Base-by-base conservation (phyloP, 1,140 invertebrate species). In the Medauroidea extradentata region DNA sequence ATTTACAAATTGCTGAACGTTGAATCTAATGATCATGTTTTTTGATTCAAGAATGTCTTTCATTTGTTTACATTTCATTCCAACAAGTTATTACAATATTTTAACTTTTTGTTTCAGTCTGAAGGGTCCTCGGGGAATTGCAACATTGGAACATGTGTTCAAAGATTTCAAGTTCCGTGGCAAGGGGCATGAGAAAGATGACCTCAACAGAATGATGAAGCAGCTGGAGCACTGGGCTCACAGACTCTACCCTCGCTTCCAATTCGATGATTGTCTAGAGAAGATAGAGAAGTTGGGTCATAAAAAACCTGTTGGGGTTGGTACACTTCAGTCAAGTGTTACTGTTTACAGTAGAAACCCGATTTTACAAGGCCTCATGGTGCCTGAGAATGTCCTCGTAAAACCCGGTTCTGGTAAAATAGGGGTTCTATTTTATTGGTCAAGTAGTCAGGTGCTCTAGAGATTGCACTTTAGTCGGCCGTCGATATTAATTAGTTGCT, bases 161-260 rank as follows among this genome's bases (percentile, higher is more conserved):
- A 84, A 89, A 67, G 83, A 89, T 67, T 85, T 94, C 46, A 89
- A 91, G 72, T 92, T 89, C 67, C 82, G 86, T 73, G 94, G 93
- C 49, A 87, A 89, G 79, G 90, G 90, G 1, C 77, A 89, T 73
- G 94, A 96, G 76, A 85, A 84, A 59, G 75, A 86, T 62, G 94
- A 98, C 78, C 77, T 98, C 14, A 82, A 91, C 69, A 71, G 83
- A 48, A 75, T 96, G 0, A 81, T 98, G 76, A 85, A 87, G 41
- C 87, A 84, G 64, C 68, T 96, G 52, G 91, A 97, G 67, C 93
- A 96, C 67, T 98, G 95, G 95, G 86, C 86, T 2, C 93, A 96
- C 71, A 79, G 94, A 58, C 71, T 97, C 43, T 96, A 88, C 79
- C 93, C 94, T 1, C 93, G 89, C 69, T 88, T 88, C 65, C 80